Base-by-base conservation (phyloP, 2,113 vertebrate species). In the Felis catus region DNA sequence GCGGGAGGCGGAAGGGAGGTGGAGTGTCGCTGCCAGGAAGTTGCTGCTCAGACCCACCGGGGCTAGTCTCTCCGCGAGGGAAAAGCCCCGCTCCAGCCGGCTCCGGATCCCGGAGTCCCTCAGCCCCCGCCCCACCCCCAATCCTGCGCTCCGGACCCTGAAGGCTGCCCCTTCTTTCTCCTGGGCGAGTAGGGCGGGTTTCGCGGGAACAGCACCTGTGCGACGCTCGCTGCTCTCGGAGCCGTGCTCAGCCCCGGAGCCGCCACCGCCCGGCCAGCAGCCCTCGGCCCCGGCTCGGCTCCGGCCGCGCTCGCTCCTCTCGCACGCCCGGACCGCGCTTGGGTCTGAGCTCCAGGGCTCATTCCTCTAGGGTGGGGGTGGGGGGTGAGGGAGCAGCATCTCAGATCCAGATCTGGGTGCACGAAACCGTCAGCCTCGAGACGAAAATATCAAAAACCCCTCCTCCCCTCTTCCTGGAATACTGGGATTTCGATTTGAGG, bases 11-110 rank as follows among this genome's bases (percentile, higher is more conserved):
- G 51, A 15, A 1, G 29, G 12, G 19, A 2, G 41, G 15, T 14
- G 39, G n/a, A 9, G 27, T 33, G 80, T 65, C 33, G 29, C 65
- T 15, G n/a, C 55, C 36, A 33, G 81, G 76, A 97, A 97, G 95
- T 97, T 97, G 89, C 39, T 4, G 45, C 33, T 18, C 61, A 78
- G 76, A 39, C 80, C 31, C n/a, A 9, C 19, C 3, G 0, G 41
- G 23, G 66, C 55, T 27, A 21, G n/a, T 27, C 51, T 36, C 14
- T 21, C 21, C 1, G 1, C 2, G 12, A 39, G 12, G 31, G 45
- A 19, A 45, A 79, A 93, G 27, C 84, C 53, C 15, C 7, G 48
- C 51, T 27, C 21, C 2, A 3, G 53, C 7, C 48, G 2, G 23
- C 39, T 1, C 41, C 2, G 9, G 39, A 48, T 79, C n/a, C 39